Percentiles rank a stretch among this genome's conserved stretches.
phyloP scores from a whole-genome alignment of 1,140 invertebrate genomes.

The Physella acuta region DNA sequence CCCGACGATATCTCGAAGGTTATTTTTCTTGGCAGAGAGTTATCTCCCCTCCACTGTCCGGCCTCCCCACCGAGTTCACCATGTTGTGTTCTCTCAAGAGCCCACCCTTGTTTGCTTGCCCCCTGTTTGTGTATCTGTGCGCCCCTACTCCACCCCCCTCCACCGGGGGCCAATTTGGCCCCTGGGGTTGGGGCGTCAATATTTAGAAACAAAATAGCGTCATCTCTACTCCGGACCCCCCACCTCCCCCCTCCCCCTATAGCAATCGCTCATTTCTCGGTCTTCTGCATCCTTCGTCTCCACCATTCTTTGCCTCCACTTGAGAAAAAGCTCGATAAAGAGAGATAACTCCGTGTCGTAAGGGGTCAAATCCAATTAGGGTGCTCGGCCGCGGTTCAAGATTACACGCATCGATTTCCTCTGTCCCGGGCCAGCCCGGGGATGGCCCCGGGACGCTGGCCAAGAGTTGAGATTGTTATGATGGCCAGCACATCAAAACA shows the following conservation, averaged over 20 bases:
- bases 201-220: conserved; percentile 27
- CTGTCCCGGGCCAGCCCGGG: not conserved
- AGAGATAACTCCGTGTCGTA: conserved; percentile 18
- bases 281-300: not conserved
- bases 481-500: too few relatives aligned
- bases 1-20: too few relatives aligned
- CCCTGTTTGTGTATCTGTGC: conserved; percentile 4
- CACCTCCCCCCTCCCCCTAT: not conserved
- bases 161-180: conserved; percentile 15
- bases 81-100: not conserved
- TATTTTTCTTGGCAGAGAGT: too few relatives aligned
- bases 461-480: not conserved
- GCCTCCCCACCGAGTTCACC: too few relatives aligned
- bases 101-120: conserved; percentile 13
- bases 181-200: conserved; percentile 18
- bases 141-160: not conserved
- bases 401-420: conserved; percentile 22
- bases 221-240: not conserved
- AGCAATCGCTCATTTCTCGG: not conserved
- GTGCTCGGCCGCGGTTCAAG: conserved; percentile 12
- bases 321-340: conserved; percentile 2
- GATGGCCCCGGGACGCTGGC: not conserved
- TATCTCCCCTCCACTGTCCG: too few relatives aligned
- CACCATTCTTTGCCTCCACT: not conserved
- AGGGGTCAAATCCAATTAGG: conserved; percentile 30